Evolutionary conservation across 2,113 vertebrate species (phyloP).

Genomic region (Argyrosomus japonicus): DNA sequence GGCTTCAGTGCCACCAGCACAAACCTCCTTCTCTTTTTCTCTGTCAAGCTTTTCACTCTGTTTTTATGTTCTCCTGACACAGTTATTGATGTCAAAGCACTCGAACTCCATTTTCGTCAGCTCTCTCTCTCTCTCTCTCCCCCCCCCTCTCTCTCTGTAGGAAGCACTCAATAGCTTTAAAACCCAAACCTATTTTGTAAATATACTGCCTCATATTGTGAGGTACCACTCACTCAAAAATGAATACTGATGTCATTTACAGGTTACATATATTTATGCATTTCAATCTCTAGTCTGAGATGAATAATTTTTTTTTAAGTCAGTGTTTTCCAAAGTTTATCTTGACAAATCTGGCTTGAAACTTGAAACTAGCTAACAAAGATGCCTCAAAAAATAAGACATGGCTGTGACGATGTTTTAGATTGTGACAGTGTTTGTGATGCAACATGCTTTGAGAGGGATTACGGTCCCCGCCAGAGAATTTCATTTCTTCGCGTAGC

Average conservation of each 20-base stretch:
- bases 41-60: slow-evolving; percentile 34
- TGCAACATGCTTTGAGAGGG: slow-evolving; percentile 56
- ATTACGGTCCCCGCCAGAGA: slow-evolving; percentile 54
- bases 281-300: neutral
- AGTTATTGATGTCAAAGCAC: slow-evolving; percentile 62
- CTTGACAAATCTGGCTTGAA: slow-evolving; percentile 21
- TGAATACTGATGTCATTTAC: neutral
- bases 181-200: slow-evolving; percentile 21
- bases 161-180: slow-evolving; percentile 24
- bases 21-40: slow-evolving; percentile 28
- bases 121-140: slow-evolving; percentile 14
- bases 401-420: slow-evolving; percentile 34
- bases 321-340: neutral
- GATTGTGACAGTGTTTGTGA: slow-evolving; percentile 53
- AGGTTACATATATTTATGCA: slow-evolving; percentile 1
- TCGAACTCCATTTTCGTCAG: slow-evolving; percentile 36
- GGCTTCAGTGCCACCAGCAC: slow-evolving; percentile 24
- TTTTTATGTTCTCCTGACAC: slow-evolving; percentile 57
- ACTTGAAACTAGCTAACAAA: slow-evolving; percentile 11
- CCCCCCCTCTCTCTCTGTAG: slow-evolving; percentile 19
- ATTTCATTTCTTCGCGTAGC: slow-evolving; percentile 40
- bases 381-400: slow-evolving; percentile 40
- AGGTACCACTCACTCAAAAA: neutral
- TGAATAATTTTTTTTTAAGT: too few relatives aligned
- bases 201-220: slow-evolving; percentile 1